Evolutionary conservation across 2,797 vertebrate species (phyloP).

Genomic region (Anomalospiza imberbis): DNA sequence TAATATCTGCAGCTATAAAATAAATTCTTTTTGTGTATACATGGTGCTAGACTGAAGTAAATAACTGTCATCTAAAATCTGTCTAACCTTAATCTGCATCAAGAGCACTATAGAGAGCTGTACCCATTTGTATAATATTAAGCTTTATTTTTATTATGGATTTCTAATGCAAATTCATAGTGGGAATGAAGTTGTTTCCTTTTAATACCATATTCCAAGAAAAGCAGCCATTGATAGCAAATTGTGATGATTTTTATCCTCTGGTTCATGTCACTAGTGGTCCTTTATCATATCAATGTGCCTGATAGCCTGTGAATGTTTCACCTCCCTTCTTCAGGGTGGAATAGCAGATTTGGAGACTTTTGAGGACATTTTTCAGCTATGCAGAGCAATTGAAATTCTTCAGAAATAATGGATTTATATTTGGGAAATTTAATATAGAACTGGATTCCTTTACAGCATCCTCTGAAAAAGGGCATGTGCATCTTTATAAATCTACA

Average conservation of each 20-base stretch:
- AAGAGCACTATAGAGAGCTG: constrained; percentile 33
- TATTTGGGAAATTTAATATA: neutral
- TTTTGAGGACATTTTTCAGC: neutral
- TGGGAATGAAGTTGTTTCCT: constrained; percentile 42
- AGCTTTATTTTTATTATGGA: constrained; percentile 55
- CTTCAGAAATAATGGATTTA: neutral
- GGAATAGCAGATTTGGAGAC: neutral
- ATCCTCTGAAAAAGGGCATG: neutral
- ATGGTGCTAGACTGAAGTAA: constrained; percentile 45
- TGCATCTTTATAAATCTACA: neutral
- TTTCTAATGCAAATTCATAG: constrained; percentile 60
- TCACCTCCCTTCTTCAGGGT: neutral
- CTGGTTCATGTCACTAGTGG: neutral
- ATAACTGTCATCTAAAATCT: constrained; percentile 59
- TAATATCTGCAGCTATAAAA: constrained; percentile 63
- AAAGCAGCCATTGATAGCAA: constrained; percentile 23
- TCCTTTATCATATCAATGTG: neutral
- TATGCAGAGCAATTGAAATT: neutral
- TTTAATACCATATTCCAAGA: constrained; percentile 16
- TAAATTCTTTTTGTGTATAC: constrained; percentile 51
- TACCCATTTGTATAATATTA: constrained; percentile 57
- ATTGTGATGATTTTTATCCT: constrained; percentile 15
- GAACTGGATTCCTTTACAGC: neutral
- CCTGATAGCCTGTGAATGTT: constrained; percentile 10
- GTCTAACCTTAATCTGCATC: constrained; percentile 54